phyloP scores from a whole-genome alignment of 2,888 invertebrate genomes.

The Callosobruchus maculatus region DNA sequence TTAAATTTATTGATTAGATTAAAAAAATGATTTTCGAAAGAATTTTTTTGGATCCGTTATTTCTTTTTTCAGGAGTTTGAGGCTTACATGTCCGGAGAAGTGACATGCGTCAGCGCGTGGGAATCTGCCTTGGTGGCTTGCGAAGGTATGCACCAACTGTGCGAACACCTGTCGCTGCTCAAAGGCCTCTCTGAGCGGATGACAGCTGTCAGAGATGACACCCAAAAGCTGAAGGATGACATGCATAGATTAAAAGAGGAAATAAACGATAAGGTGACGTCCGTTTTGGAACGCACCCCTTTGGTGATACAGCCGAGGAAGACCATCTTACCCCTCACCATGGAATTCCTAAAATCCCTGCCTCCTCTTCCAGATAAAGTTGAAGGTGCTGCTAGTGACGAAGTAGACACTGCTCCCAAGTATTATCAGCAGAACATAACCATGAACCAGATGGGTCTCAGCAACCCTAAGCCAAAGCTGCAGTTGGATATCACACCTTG shows the following conservation, averaged over 20 bases:
- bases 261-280: conserved; percentile 68
- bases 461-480: conserved; percentile 34
- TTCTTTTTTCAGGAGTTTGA: conserved; percentile 67
- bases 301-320: conserved; percentile 64
- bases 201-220: conserved; percentile 59
- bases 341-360: conserved; percentile 4
- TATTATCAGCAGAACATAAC: conserved; percentile 39
- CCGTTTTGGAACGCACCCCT: conserved; percentile 71
- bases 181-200: conserved; percentile 65
- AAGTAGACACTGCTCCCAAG: conserved; percentile 11
- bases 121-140: conserved; percentile 79
- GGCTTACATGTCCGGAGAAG: conserved; percentile 86
- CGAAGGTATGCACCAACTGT: conserved; percentile 79
- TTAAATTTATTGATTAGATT: no score
- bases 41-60: neutral
- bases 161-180: conserved; percentile 71
- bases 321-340: conserved; percentile 56
- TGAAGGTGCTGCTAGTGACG: conserved; percentile 9
- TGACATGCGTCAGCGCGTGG: conserved; percentile 79
- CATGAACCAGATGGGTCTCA: conserved; percentile 28
- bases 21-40: no score
- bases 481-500: conserved; percentile 44
- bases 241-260: conserved; percentile 73
- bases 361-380: neutral
- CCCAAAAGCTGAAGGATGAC: conserved; percentile 64